Evolutionary conservation across 1,140 invertebrate species (phyloP).

Genomic region (Halesus radiatus): DNA sequence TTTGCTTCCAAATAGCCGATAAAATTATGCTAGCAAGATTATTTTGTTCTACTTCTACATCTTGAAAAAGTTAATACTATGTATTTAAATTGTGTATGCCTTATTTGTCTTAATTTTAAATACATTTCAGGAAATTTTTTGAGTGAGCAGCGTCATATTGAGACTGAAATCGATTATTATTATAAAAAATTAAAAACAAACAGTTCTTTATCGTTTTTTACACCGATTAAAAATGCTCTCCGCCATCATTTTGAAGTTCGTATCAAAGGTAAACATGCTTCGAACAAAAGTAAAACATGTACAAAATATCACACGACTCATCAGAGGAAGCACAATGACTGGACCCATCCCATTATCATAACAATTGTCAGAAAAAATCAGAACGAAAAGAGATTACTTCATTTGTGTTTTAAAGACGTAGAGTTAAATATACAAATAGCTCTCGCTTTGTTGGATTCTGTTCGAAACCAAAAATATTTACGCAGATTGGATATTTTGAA

Average conservation of each 20-base stretch:
- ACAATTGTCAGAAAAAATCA: neutral
- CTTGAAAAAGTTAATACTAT: too few species aligned
- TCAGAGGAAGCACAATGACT: neutral
- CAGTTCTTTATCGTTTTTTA: neutral
- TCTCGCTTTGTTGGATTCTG: slow-evolving; percentile 20
- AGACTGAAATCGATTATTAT: too few species aligned
- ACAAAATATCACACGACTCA: neutral
- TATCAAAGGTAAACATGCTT: neutral
- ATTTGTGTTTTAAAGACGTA: slow-evolving; percentile 18
- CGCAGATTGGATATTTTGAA: neutral
- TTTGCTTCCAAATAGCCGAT: neutral
- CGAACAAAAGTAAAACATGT: neutral
- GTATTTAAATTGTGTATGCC: too few species aligned
- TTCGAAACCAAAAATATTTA: slow-evolving; percentile 1
- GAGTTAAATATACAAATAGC: slow-evolving; percentile 7
- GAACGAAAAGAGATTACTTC: neutral
- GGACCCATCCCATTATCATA: neutral
- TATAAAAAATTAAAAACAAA: too few species aligned
- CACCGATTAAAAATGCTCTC: neutral
- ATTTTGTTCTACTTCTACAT: too few species aligned
- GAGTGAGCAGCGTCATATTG: too few species aligned
- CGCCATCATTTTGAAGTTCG: neutral
- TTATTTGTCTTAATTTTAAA: too few species aligned
- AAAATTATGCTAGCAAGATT: too few species aligned
- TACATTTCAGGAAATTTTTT: too few species aligned